A percentile compares a stretch with the other conserved stretches of the same genome.
Conservation (phyloP, 2,113 vertebrate species). For the Henicopernis longicauda region DNA sequence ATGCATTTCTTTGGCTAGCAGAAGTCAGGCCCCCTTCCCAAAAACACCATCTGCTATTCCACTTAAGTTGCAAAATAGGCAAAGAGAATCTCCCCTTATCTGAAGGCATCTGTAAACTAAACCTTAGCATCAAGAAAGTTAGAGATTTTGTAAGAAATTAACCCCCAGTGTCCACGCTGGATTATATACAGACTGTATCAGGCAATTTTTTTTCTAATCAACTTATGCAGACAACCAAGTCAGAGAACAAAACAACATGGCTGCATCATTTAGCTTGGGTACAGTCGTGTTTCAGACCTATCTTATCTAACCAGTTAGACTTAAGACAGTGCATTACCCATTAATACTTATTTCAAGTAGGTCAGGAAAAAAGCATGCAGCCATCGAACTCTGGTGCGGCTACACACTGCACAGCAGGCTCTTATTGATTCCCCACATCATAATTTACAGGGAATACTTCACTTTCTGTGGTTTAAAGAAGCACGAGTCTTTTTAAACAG, state of each 20-base stretch:
- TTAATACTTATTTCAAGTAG: background rate
- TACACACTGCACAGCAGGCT: background rate
- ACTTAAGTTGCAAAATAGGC: background rate
- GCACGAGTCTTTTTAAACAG: fast-evolving
- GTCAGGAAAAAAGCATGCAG: background rate
- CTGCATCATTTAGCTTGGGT: background rate
- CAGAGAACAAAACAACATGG: slow-evolving; percentile 26
- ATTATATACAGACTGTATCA: background rate
- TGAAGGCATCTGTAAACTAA: background rate
- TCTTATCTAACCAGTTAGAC: background rate
- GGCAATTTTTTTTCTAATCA: background rate
- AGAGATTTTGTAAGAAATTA: background rate
- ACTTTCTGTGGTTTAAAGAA: background rate
- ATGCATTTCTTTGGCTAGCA: background rate
- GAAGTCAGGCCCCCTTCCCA: background rate
- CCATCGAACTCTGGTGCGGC: background rate
- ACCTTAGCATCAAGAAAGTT: background rate
- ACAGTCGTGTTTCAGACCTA: background rate
- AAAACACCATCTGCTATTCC: background rate
- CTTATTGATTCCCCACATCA: background rate
- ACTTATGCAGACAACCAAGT: background rate
- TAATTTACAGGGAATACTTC: background rate
- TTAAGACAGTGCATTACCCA: background rate
- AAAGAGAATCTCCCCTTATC: background rate
- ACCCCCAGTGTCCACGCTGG: background rate